Conservation (phyloP, 2,888 invertebrate species). For the Sabatieria punctata region DNA sequence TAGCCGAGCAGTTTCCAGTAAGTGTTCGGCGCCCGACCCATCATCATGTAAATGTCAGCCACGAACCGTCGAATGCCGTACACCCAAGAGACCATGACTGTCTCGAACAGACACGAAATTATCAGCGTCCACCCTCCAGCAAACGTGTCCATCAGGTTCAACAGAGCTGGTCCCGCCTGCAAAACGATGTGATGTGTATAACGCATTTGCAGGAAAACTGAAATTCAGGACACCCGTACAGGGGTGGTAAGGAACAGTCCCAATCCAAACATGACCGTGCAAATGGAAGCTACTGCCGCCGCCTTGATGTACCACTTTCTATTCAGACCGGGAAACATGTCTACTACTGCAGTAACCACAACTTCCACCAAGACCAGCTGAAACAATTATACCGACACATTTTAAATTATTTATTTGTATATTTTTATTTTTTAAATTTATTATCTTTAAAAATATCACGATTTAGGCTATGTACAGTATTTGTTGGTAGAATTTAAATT, state of each 20-base stretch:
- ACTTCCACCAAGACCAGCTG: slow-evolving; percentile 30
- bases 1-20: background rate
- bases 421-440: too few relatives aligned
- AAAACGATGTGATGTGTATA: too few relatives aligned
- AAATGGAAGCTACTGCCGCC: slow-evolving; percentile 1
- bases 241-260: slow-evolving; percentile 3
- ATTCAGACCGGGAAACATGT: slow-evolving; percentile 30
- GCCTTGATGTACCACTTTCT: background rate
- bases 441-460: too few relatives aligned
- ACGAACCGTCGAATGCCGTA: slow-evolving; percentile 31
- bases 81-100: slow-evolving; percentile 35
- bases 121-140: slow-evolving; percentile 36
- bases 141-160: slow-evolving; percentile 37
- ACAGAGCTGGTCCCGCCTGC: slow-evolving; percentile 32
- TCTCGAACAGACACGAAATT: slow-evolving; percentile 41
- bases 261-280: slow-evolving; percentile 4
- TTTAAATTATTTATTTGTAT: too few relatives aligned
- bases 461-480: too few relatives aligned
- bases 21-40: background rate
- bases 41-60: slow-evolving; percentile 2
- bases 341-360: slow-evolving; percentile 37
- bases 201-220: too few relatives aligned
- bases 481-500: too few relatives aligned
- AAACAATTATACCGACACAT: background rate
- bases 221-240: background rate